These are phyloP conservation scores for Natator depressus DNA, from an alignment of 2,113 vertebrate species.

Conservation along the genomic window DNA sequence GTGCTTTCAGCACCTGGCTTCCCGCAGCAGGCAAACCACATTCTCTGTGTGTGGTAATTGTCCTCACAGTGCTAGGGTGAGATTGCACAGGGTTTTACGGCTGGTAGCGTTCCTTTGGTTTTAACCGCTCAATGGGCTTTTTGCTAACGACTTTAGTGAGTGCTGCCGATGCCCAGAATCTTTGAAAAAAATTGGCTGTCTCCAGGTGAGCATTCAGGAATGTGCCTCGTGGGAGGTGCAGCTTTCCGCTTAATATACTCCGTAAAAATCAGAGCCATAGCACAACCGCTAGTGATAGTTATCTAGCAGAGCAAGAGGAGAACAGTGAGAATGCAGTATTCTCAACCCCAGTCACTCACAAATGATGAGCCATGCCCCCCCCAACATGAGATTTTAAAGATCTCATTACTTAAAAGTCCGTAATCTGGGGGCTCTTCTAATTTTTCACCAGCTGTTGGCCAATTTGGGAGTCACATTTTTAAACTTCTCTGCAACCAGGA, in stretches of 20 bases:
- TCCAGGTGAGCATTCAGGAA: not conserved
- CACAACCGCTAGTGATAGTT: not conserved
- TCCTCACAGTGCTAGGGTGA: not conserved
- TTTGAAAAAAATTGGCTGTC: not conserved
- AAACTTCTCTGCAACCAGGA: not conserved
- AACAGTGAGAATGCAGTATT: not conserved
- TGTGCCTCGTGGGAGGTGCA: not conserved
- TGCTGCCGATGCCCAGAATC: not conserved
- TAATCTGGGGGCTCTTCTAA: not conserved
- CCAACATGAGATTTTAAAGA: not conserved
- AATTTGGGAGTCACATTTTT: not conserved
- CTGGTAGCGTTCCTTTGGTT: not conserved
- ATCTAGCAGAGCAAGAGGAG: not conserved
- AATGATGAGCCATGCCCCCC: not conserved
- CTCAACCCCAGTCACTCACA: not conserved
- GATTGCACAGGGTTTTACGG: not conserved
- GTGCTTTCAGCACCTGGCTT: accelerated
- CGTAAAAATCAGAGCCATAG: not conserved
- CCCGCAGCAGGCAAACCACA: not conserved
- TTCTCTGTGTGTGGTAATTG: accelerated
- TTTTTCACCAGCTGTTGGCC: not conserved
- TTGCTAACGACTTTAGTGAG: not conserved
- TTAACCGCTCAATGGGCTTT: not conserved
- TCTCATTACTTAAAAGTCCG: not conserved
- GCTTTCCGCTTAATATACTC: not conserved